Conservation (phyloP, 2,113 vertebrate genomes). For the Brachyhypopomus occidentalis region DNA sequence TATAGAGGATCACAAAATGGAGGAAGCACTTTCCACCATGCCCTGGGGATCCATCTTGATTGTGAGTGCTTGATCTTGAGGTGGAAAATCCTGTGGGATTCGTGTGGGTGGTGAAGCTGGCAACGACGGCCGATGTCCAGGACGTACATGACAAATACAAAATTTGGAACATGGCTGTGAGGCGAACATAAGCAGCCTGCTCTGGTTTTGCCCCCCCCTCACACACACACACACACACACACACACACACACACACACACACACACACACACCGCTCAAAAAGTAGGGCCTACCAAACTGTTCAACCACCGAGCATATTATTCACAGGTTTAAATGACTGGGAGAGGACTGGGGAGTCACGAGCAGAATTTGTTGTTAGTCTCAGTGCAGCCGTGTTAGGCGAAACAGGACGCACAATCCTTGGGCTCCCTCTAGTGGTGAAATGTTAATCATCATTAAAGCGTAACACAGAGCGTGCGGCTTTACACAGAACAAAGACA, state of each 20-base stretch:
- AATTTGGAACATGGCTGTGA: constrained; percentile 47
- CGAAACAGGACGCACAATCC: not conserved
- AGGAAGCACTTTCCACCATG: constrained; percentile 39
- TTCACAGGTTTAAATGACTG: not conserved
- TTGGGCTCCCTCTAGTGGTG: constrained; percentile 30
- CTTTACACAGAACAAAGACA: not conserved
- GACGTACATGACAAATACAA: constrained; percentile 49
- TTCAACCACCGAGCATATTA: not conserved
- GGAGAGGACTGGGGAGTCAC: not conserved
- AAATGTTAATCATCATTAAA: not conserved
- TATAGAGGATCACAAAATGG: not conserved
- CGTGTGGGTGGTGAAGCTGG: constrained; percentile 63
- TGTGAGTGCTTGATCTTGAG: constrained; percentile 60
- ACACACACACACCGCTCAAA: no score
- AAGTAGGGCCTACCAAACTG: no score
- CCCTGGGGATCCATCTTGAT: constrained; percentile 57
- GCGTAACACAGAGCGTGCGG: not conserved
- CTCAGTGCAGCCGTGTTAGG: not conserved
- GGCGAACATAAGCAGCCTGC: constrained; percentile 57
- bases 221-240: constrained; percentile 3
- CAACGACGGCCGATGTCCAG: constrained; percentile 51
- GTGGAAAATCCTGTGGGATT: constrained; percentile 68
- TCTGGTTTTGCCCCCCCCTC: constrained; percentile 52
- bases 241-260: not conserved
- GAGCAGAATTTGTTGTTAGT: not conserved